Evolutionary conservation across 2,797 vertebrate genomes (phyloP).

Genomic region (Garrulus glandarius): DNA sequence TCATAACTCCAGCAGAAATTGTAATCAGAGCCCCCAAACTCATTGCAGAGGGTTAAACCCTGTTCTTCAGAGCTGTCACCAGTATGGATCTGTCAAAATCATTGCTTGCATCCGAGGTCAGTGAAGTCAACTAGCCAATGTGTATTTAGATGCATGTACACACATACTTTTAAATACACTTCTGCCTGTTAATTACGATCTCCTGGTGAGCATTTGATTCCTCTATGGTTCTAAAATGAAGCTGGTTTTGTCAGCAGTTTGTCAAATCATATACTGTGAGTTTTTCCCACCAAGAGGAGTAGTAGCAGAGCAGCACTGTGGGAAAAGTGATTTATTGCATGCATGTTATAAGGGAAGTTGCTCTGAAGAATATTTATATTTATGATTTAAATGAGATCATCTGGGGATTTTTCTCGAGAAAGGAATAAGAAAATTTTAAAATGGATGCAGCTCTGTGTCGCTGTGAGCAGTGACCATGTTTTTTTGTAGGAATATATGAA

Average conservation of each 20-base stretch:
- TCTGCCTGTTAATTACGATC: neutral
- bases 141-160: neutral
- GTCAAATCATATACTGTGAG: neutral
- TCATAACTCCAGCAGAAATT: neutral
- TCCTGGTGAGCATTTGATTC: neutral
- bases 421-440: neutral
- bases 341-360: neutral
- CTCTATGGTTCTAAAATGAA: neutral
- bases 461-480: neutral
- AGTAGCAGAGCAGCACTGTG: neutral
- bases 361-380: slow-evolving; percentile 4
- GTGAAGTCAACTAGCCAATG: neutral
- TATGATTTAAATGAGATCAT: neutral
- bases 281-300: neutral
- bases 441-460: neutral
- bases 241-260: slow-evolving; percentile 9
- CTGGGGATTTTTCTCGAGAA: neutral
- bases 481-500: neutral
- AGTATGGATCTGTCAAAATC: neutral
- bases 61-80: neutral
- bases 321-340: slow-evolving; percentile 10
- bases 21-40: neutral
- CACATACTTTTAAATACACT: neutral
- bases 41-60: neutral
- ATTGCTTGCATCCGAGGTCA: neutral